Evolutionary conservation across 2,888 invertebrate species (phyloP).

Genomic region (Lycaena phlaeas): DNA sequence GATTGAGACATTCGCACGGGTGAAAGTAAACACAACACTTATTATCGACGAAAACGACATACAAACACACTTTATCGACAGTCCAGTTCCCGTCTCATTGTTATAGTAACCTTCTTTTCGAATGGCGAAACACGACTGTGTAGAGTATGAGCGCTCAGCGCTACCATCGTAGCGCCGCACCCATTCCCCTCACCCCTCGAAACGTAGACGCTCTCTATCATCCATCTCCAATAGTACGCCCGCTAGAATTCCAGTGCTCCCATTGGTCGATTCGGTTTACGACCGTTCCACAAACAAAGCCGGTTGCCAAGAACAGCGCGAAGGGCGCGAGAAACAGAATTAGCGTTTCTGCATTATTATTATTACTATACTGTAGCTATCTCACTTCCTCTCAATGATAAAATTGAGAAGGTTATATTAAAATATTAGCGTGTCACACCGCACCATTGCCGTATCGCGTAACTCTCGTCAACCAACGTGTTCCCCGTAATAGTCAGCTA

Average conservation of each 20-base stretch:
- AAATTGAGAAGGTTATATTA: constrained; percentile 25
- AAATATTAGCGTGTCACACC: constrained; percentile 23
- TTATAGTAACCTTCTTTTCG: constrained; percentile 66
- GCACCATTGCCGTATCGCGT: constrained; percentile 10
- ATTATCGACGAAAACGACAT: constrained; percentile 72
- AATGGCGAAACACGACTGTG: constrained; percentile 63
- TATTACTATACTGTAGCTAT: constrained; percentile 37
- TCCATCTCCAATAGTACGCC: constrained; percentile 61
- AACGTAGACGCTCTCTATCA: constrained; percentile 37
- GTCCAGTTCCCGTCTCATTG: constrained; percentile 65
- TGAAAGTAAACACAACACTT: constrained; percentile 73
- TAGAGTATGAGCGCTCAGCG: constrained; percentile 37
- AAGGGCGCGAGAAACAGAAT: constrained; percentile 67
- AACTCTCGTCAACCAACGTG: constrained; percentile 8
- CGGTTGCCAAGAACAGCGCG: constrained; percentile 60
- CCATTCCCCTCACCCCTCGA: constrained; percentile 45
- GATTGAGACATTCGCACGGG: constrained; percentile 70
- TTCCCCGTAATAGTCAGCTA: constrained; percentile 5
- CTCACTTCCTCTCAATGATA: constrained; percentile 28
- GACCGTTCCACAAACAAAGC: constrained; percentile 66
- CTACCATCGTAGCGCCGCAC: constrained; percentile 43
- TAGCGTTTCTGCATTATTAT: constrained; percentile 41
- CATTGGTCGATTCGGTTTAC: constrained; percentile 54
- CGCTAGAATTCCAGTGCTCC: constrained; percentile 32
- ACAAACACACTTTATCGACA: constrained; percentile 73